Evolutionary conservation across 2,888 invertebrate genomes (phyloP), one percentile per base, ranked within the genome.

Genomic region (Cephus rjabovi): DNA sequence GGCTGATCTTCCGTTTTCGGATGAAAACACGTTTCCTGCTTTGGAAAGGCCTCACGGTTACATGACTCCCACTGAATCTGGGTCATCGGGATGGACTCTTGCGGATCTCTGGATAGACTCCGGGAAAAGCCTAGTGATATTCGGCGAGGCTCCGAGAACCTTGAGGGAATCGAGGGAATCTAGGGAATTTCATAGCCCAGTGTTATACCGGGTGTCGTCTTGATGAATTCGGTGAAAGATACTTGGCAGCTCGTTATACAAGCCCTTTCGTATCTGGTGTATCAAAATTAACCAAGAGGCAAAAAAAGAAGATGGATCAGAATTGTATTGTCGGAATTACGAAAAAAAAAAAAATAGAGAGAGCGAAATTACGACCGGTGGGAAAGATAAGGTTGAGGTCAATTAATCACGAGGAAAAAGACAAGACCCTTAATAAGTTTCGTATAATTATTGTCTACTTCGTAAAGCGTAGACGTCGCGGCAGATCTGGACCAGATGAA

Each of bases 401-500:
- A 78, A 78, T 78, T 78, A 78, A 78, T 78, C 78, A 78, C 35
- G 37, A 70, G 78, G 76, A 78, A 78, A 73, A 76, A 78, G 78
- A 78, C 78, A 76, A 11, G 34, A 35, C 73, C 73, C 75, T 76
- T 78, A 76, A 76, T 76, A 76, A 78, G 75, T 73, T 78, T 78
- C 76, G 78, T 75, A 76, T 76, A 78, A 78, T 78, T 76, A 23
- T 15, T 76, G 71, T 73, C 69, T 30, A 73, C 75, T 75, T 31
- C 40, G 70, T 30, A 34, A n/a, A 69, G 23, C 2, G 9, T 23
- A 9, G 56, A 33, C 71, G 37, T 34, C 34, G 23, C 23, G 35
- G 23, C 4, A 74, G 30, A 15, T 73, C 30, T 70, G n/a, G 71
- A n/a, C 75, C 71, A 76, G 78, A 76, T 33, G 37, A 76, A 71